Evolutionary conservation across 2,888 invertebrate genomes (phyloP).

Genomic region (Ectemnius lituratus): DNA sequence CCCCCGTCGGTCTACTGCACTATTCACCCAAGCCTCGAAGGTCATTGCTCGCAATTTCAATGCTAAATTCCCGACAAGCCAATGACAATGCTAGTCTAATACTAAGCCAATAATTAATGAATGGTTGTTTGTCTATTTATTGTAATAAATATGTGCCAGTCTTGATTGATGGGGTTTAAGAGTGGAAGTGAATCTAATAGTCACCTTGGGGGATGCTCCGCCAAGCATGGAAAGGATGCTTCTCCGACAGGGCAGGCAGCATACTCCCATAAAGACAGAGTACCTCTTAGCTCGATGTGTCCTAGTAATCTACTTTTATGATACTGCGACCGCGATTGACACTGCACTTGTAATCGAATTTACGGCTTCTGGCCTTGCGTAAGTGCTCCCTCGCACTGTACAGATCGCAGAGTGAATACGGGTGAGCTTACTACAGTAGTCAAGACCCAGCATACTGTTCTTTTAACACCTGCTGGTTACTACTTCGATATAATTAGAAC

Average conservation of each 20-base stretch:
- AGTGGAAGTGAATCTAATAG: not conserved
- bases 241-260: conserved; percentile 35
- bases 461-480: no score
- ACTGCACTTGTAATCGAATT: conserved; percentile 73
- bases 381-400: conserved; percentile 54
- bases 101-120: no score
- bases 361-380: conserved; percentile 73
- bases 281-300: conserved; percentile 25
- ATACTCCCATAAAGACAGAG: conserved; percentile 41
- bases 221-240: conserved; percentile 38
- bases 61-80: no score
- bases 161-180: no score
- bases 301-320: conserved; percentile 46
- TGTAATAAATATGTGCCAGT: no score
- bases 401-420: conserved; percentile 18
- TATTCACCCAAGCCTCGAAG: no score
- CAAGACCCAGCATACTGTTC: not conserved
- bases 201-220: conserved; percentile 35
- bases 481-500: no score
- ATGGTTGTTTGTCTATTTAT: no score
- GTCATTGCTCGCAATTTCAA: not conserved
- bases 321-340: conserved; percentile 67
- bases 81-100: no score
- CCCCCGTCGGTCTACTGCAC: no score
- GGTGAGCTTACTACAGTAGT: not conserved